Base-by-base conservation (phyloP, 64 coral and sea anemone genomes). In the Pocillopora damicornis region DNA sequence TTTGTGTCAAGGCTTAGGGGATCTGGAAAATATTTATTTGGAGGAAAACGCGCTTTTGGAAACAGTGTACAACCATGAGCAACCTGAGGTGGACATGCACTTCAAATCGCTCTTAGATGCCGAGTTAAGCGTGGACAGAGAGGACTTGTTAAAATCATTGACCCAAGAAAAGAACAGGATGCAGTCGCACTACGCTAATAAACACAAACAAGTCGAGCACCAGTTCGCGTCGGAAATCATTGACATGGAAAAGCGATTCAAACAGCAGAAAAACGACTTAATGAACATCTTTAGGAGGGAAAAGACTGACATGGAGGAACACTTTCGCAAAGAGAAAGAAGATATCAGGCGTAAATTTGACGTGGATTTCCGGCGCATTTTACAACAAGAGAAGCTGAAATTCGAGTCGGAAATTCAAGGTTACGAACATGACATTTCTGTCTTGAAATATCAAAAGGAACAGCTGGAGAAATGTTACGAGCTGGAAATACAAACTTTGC, bases 371-470 rank as follows among this genome's bases (percentile, higher is more conserved):
- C 91, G 88, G 11, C 82, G 93, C 51, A 72, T 88, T n/a, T 75
- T 99, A 36, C 93, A 99, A 45, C 97, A 99, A 34, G 93, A 99
- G 75, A 78, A 81, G 25, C 73, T 95, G 68, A 99, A 95, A 91
- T 99, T 95, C 61, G 97, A 99, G 63, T 87, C 97, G 25, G 86
- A 93, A 38, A 90, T 92, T 58, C 93, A 99, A 79, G 97, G 93
- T 15, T 99, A 93, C 61, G 97, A 99, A 81, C 90, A 99, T 26
- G 97, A 99, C 58, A 99, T 99, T 64, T 91, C 97, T 34, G 92
- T 99, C 60, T 72, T 99, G 16, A 89, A 81, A 91, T 99, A 99
- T 74, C 97, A 99, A 78, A 99, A 99, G 76, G 97, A 99, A 75
- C 97, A 95, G 45, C 68, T 99, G 0, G 97, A 99, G 23, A 92